A percentile compares a stretch with the other conserved stretches of the same genome.
phyloP scores from a whole-genome alignment of 2,888 invertebrate genomes.

The Ennomos fuscantarius region DNA sequence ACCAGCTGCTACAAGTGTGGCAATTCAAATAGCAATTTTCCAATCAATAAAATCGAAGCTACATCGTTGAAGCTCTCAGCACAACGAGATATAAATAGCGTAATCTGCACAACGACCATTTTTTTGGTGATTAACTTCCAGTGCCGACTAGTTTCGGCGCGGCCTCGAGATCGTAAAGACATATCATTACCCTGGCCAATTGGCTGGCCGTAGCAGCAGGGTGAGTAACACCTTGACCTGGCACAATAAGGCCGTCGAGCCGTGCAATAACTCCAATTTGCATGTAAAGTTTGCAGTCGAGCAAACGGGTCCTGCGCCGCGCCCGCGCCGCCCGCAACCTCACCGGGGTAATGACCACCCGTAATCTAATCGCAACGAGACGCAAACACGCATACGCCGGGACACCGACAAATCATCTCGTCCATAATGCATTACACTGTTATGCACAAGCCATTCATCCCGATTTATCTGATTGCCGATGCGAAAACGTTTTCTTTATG shows the following conservation, averaged over 20 bases:
- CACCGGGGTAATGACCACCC: slow-evolving; percentile 70
- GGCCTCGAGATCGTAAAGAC: slow-evolving; percentile 38
- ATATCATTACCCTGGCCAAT: slow-evolving; percentile 33
- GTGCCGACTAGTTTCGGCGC: slow-evolving; percentile 34
- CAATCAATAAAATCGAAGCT: slow-evolving; percentile 34
- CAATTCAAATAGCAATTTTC: slow-evolving; percentile 35
- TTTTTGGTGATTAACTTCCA: slow-evolving; percentile 32
- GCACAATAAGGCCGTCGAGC: slow-evolving; percentile 38
- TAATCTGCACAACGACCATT: slow-evolving; percentile 35
- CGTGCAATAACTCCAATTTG: slow-evolving; percentile 43
- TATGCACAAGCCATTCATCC: slow-evolving; percentile 23
- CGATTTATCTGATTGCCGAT: slow-evolving; percentile 24
- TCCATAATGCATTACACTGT: slow-evolving; percentile 36
- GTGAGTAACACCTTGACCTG: slow-evolving; percentile 39
- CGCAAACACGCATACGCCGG: slow-evolving; percentile 52
- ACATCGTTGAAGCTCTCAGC: slow-evolving; percentile 24
- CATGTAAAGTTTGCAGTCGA: slow-evolving; percentile 51
- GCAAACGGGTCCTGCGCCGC: slow-evolving; percentile 64
- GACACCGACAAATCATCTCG: slow-evolving; percentile 48
- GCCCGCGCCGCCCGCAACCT: slow-evolving; percentile 49
- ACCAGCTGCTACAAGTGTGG: slow-evolving; percentile 24
- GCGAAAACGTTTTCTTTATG: slow-evolving; percentile 28
- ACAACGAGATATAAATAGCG: slow-evolving; percentile 36
- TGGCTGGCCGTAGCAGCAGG: slow-evolving; percentile 25
- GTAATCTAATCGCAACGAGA: slow-evolving; percentile 71